Evolutionary conservation across 2,113 vertebrate species (phyloP).

Genomic region (Nothoprocta perdicaria): DNA sequence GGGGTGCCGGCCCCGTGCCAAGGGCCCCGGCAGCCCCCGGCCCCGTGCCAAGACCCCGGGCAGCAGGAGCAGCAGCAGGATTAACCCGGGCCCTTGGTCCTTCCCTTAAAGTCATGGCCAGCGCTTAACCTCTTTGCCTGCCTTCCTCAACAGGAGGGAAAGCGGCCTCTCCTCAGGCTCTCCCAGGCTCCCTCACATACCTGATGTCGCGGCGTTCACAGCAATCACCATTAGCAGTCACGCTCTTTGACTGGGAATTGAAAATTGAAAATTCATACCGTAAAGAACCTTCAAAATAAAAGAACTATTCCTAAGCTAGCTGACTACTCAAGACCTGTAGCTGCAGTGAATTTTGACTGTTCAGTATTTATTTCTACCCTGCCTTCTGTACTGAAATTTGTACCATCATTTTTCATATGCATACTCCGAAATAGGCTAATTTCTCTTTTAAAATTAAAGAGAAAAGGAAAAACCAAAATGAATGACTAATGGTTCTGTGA

Average conservation of each 20-base stretch:
- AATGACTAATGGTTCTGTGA: neutral
- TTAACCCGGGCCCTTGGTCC: fast-evolving
- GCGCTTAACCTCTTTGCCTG: neutral
- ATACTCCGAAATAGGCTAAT: neutral
- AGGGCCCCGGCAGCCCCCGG: neutral
- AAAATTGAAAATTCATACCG: neutral
- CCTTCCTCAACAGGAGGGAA: neutral
- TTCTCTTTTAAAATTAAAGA: neutral
- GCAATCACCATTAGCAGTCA: neutral
- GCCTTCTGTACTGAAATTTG: neutral
- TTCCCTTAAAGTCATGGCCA: neutral
- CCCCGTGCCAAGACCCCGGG: too few species aligned
- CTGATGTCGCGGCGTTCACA: neutral
- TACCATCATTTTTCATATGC: neutral
- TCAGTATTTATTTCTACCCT: neutral
- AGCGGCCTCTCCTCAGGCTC: neutral
- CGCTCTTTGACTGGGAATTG: neutral
- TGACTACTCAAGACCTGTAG: neutral
- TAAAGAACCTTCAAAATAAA: neutral
- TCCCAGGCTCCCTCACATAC: neutral
- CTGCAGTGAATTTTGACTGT: neutral
- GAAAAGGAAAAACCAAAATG: neutral
- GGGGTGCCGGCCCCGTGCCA: too few species aligned
- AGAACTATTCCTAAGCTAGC: neutral
- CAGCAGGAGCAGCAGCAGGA: neutral